These are phyloP conservation scores for Galeopsomyia nigrocyanea DNA, from an alignment of 2,888 invertebrate species.

Conservation along the genomic window DNA sequence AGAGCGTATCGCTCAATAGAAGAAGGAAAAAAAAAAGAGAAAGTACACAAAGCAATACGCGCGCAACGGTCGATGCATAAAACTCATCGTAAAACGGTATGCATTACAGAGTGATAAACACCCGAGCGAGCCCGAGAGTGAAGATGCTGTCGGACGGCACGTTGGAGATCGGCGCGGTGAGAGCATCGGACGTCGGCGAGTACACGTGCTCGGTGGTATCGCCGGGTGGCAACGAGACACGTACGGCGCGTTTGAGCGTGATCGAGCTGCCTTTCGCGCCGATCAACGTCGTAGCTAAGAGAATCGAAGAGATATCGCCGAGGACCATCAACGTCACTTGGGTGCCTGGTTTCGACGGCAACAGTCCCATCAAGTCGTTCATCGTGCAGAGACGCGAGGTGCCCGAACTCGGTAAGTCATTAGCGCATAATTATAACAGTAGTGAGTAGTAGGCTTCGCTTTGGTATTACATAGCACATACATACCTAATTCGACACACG, in stretches of 20 bases:
- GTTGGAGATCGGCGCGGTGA: constrained; percentile 87
- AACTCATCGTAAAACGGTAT: neutral
- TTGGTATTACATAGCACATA: neutral
- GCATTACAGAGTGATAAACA: constrained; percentile 71
- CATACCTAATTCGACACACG: neutral
- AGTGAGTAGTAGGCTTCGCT: neutral
- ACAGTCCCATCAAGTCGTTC: constrained; percentile 93
- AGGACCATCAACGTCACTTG: constrained; percentile 92
- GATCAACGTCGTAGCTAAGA: constrained; percentile 83
- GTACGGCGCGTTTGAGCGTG: constrained; percentile 86
- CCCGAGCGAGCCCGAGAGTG: constrained; percentile 78
- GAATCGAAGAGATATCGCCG: constrained; percentile 76
- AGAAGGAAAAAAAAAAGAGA: constrained; percentile 7
- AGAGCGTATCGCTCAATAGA: constrained; percentile 9
- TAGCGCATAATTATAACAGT: neutral
- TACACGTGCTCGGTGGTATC: constrained; percentile 94
- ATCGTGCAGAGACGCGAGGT: constrained; percentile 93
- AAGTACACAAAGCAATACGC: neutral
- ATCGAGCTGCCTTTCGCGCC: constrained; percentile 97
- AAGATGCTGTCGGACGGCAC: constrained; percentile 86
- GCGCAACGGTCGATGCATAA: constrained; percentile 3
- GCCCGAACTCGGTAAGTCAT: constrained; percentile 82
- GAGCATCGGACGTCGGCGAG: constrained; percentile 93
- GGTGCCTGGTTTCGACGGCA: constrained; percentile 97
- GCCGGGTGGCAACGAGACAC: constrained; percentile 92